phyloP scores from a whole-genome alignment of 2,113 vertebrate genomes.

The Sitta europaea region DNA sequence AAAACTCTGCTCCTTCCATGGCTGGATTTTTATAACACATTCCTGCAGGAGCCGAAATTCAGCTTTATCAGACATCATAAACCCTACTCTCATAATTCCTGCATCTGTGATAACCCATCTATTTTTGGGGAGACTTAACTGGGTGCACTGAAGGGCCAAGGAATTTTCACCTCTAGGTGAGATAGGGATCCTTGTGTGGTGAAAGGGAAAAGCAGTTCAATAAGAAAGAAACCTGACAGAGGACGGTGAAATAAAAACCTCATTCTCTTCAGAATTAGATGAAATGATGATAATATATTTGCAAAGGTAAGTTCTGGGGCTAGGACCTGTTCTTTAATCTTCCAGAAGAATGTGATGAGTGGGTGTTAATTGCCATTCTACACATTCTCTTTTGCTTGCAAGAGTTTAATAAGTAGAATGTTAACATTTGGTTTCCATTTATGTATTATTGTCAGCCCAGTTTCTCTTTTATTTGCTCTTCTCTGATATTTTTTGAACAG shows the following conservation, averaged over 20 bases:
- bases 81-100: not conserved
- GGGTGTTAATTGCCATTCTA: constrained; percentile 45
- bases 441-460: not conserved
- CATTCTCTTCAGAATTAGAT: constrained; percentile 18
- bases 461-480: not conserved
- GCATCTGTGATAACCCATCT: not conserved
- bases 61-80: not conserved
- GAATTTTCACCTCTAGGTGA: not conserved
- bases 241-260: not conserved
- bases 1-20: not conserved
- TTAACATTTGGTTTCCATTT: constrained; percentile 38
- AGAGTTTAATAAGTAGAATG: constrained; percentile 30
- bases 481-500: not conserved
- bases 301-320: not conserved
- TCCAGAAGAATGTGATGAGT: constrained; percentile 18
- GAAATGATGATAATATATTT: constrained; percentile 44
- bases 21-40: not conserved
- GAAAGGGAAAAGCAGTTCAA: constrained; percentile 18
- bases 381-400: constrained; percentile 3
- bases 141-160: not conserved
- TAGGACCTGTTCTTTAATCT: constrained; percentile 43
- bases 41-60: not conserved
- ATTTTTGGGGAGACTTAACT: not conserved
- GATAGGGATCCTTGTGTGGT: not conserved
- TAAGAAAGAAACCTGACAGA: not conserved